Evolutionary conservation across 2,888 invertebrate genomes (phyloP), one percentile per base, ranked within the genome.

Genomic region (Crepidodera aurea): DNA sequence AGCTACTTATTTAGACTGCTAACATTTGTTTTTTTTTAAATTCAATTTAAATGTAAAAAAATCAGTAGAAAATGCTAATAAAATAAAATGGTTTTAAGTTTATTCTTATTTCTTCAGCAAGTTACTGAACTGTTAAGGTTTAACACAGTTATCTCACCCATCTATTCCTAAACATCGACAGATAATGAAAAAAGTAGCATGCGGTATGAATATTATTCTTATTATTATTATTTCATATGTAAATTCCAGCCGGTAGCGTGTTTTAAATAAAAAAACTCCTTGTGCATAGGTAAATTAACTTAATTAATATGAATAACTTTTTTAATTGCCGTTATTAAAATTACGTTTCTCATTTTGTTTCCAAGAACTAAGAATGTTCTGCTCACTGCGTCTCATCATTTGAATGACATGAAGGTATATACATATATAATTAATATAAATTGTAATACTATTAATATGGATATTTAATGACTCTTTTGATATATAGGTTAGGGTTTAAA

Each of bases 241-340:
- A 42, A 42, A 42, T 42, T 18, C 18, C 7, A 8, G 18, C 18
- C 16, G 19, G 10, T 42, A 42, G 42, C 42, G 42, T 42, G 42
- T 42, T 42, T 42, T 13, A 7, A 19, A 42, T 42, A n/a, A n/a
- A 42, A 15, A 8, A 42, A n/a, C 13, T 42, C 18, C 15, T 18
- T 42, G 18, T 42, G 42, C 42, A 19, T 13, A 42, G 42, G 5
- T 18, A 42, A 42, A 42, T 42, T 42, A 42, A 42, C 1, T 42
- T 42, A 42, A 42, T 42, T 42, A 42, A 42, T 42, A 42, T 42
- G 42, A 42, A 19, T 42, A 42, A 42, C 18, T 42, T 42, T 42
- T 19, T 42, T 42, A 42, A 42, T 19, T 42, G 42, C 12, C 1
- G 18, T 42, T 19, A 18, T 42, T 42, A 42, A 42, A 42, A 42